Base-by-base conservation (phyloP, 1,140 invertebrate species). In the Spodoptera litura region DNA sequence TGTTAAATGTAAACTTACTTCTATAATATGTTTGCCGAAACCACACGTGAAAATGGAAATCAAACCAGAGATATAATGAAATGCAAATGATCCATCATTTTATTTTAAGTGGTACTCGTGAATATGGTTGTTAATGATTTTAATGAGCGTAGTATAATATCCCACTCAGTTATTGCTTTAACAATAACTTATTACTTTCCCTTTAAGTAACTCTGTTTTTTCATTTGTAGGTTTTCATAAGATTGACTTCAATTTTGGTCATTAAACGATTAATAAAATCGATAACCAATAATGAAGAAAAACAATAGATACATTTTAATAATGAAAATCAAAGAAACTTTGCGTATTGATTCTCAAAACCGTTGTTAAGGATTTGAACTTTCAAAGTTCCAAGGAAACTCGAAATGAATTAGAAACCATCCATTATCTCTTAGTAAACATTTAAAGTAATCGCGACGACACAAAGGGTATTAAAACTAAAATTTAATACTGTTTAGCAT, bases 401-500 rank as follows among this genome's bases (percentile, higher is more conserved):
- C 6, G 3, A 61, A 61, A 61, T 61, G 13, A 66, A 49, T 66
- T 49, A 66, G 38, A 25, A 66, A 38, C 44, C 62, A 13, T 66
- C 20, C 38, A 66, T 66, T 66, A 66, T 49, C 62, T 66, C 49
- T 66, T 20, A 49, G 35, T 51, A 12, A 66, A 49, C 38, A 20
- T 5, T 61, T 25, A 59, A 71, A 73, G n/a, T 74, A 74, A 74
- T 74, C 70, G 13, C 35, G 15, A 44, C 31, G 6, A 58, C 35
- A 55, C 49, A 31, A 70, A 70, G 31, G 27, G 70, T 44, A 58
- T 58, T 72, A 58, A 72, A 74, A 74, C 38, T 51, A 27, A 55
- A 56, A 55, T 56, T 55, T 38, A 61, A 74, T 59, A 74, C 71
- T 61, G 55, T 61, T 74, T 61, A 25, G 71, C 71, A 61, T 64